Conservation (phyloP, 2,113 vertebrate species). For the Hymenochirus boettgeri region DNA sequence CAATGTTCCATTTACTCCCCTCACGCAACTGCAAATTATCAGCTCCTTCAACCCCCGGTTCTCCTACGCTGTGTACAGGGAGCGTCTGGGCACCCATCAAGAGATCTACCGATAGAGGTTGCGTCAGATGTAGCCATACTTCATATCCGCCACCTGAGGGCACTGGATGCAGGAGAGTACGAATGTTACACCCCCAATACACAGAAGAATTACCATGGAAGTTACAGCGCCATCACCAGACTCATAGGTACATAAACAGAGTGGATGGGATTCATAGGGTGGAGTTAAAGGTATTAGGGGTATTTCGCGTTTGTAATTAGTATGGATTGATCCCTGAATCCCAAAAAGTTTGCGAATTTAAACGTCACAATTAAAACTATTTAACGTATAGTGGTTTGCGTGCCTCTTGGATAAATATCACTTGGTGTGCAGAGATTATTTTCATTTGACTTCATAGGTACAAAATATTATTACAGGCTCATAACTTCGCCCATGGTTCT, state of each 20-base stretch:
- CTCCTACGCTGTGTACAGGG: slow-evolving; percentile 81
- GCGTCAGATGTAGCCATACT: slow-evolving; percentile 69
- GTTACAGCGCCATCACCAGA: slow-evolving; percentile 76
- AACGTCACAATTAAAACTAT: no score
- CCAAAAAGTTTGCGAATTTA: no score
- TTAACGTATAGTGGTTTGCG: no score
- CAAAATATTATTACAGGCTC: no score
- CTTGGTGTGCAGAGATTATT: no score
- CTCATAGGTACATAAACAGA: slow-evolving; percentile 77
- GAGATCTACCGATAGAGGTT: slow-evolving; percentile 86
- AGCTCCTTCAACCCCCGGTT: slow-evolving; percentile 84
- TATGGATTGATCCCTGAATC: no score
- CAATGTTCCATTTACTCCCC: slow-evolving; percentile 75
- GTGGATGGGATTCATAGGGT: no score
- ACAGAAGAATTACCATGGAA: slow-evolving; percentile 50
- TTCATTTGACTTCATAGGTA: no score
- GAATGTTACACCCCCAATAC: slow-evolving; percentile 71
- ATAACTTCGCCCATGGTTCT: neutral
- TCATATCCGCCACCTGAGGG: slow-evolving; percentile 83
- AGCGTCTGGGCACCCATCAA: slow-evolving; percentile 66
- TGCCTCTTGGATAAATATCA: no score
- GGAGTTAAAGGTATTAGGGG: no score
- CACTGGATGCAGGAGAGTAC: slow-evolving; percentile 72
- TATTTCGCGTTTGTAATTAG: no score
- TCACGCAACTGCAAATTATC: slow-evolving; percentile 87